Evolutionary conservation across 2,113 vertebrate genomes (phyloP).

Genomic region (Platichthys flesus): DNA sequence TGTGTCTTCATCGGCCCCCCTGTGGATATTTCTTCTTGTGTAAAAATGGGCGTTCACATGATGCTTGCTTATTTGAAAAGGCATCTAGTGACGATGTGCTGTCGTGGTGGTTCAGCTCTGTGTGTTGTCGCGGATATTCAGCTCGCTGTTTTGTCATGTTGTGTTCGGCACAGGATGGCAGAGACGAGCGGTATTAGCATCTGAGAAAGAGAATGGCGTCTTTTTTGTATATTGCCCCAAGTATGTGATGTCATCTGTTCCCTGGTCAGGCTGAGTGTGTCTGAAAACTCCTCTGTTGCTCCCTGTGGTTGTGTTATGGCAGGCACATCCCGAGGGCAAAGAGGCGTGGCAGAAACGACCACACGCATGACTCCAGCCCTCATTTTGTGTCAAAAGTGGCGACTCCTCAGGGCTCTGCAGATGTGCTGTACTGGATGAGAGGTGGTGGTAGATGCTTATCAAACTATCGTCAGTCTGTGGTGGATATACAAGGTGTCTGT

Average conservation of each 20-base stretch:
- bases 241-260: conserved; percentile 76
- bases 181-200: conserved; percentile 58
- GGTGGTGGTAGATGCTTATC: conserved; percentile 61
- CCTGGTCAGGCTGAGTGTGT: conserved; percentile 74
- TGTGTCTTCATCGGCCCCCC: conserved; percentile 79
- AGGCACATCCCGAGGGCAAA: conserved; percentile 65
- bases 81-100: conserved; percentile 73
- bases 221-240: conserved; percentile 65
- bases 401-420: conserved; percentile 73
- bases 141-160: conserved; percentile 69
- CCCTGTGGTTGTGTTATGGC: conserved; percentile 77
- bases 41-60: conserved; percentile 71
- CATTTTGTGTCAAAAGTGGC: conserved; percentile 81
- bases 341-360: conserved; percentile 61
- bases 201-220: conserved; percentile 57
- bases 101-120: conserved; percentile 65
- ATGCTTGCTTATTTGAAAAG: conserved; percentile 68
- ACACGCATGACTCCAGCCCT: conserved; percentile 68
- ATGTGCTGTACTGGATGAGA: conserved; percentile 71
- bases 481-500: conserved; percentile 75
- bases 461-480: conserved; percentile 68
- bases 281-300: conserved; percentile 74
- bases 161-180: conserved; percentile 71
- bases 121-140: conserved; percentile 72
- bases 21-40: conserved; percentile 77